Evolutionary conservation across 2,888 invertebrate genomes (phyloP).

Genomic region (Crematogaster levior): DNA sequence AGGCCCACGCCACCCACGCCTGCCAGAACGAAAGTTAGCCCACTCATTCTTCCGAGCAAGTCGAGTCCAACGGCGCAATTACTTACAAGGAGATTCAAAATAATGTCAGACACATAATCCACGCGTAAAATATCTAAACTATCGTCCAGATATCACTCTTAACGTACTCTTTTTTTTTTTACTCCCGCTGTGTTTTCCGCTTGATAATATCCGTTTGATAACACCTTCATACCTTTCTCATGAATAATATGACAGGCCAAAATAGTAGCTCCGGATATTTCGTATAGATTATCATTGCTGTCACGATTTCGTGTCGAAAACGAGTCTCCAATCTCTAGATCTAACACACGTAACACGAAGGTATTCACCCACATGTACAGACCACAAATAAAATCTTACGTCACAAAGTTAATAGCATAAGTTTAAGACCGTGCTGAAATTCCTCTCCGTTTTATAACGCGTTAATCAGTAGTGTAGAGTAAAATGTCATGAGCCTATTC

Average conservation of each 20-base stretch:
- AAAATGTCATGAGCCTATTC: not conserved
- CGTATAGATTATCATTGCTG: not conserved
- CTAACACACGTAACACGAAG: not conserved
- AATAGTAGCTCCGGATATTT: not conserved
- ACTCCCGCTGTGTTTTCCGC: not conserved
- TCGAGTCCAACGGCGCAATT: conserved; percentile 22
- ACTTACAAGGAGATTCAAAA: conserved; percentile 36
- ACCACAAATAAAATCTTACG: conserved; percentile 15
- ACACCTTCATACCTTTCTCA: not conserved
- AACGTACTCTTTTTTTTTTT: not conserved
- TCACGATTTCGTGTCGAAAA: not conserved
- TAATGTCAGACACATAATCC: not conserved
- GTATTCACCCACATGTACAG: not conserved
- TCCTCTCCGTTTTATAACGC: not conserved
- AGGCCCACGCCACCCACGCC: conserved; percentile 71
- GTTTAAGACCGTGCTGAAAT: conserved; percentile 22
- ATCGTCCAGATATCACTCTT: not conserved
- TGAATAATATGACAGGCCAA: not conserved
- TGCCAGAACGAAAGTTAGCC: conserved; percentile 64
- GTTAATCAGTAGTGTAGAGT: conserved; percentile 7
- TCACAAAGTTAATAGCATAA: not conserved
- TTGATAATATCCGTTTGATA: not conserved
- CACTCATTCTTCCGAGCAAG: conserved; percentile 54
- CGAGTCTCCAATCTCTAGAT: not conserved
- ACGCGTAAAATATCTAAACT: conserved; percentile 1